phyloP scores from a whole-genome alignment of 2,113 vertebrate genomes.

The Cygnus atratus region DNA sequence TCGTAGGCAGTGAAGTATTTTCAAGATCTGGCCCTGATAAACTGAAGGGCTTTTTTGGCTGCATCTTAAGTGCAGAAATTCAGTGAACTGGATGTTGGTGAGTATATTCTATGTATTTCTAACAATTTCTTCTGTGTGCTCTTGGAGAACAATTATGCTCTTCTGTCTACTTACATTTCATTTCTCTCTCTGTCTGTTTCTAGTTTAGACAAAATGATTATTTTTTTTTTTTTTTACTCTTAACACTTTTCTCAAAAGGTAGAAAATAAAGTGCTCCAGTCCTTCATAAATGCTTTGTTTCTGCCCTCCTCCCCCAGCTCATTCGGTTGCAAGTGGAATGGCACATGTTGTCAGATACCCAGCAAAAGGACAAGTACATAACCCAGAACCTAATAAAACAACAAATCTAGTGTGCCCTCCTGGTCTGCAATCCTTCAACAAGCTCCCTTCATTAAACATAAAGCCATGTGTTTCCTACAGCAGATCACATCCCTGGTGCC shows the following conservation, averaged over 20 bases:
- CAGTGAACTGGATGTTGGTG: neutral
- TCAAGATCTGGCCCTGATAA: neutral
- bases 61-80: neutral
- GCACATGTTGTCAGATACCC: neutral
- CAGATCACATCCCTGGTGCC: conserved; percentile 41
- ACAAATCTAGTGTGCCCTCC: conserved; percentile 32
- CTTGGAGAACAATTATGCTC: neutral
- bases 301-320: neutral
- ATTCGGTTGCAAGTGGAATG: neutral
- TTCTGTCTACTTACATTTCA: neutral
- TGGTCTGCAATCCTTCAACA: conserved; percentile 48
- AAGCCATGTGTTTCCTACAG: conserved; percentile 51
- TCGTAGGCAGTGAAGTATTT: neutral
- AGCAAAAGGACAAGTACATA: conserved; percentile 22
- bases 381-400: conserved; percentile 60
- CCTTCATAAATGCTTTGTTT: neutral
- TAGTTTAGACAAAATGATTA: neutral
- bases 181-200: conserved; percentile 6
- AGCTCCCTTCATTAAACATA: conserved; percentile 46
- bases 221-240: neutral
- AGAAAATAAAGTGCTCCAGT: neutral
- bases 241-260: conserved; percentile 14
- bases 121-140: neutral
- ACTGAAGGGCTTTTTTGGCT: neutral
- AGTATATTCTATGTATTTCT: neutral